Percentiles rank a stretch among this genome's conserved stretches.
phyloP scores from a whole-genome alignment of 1,140 invertebrate genomes.

The Arctopsyche grandis region DNA sequence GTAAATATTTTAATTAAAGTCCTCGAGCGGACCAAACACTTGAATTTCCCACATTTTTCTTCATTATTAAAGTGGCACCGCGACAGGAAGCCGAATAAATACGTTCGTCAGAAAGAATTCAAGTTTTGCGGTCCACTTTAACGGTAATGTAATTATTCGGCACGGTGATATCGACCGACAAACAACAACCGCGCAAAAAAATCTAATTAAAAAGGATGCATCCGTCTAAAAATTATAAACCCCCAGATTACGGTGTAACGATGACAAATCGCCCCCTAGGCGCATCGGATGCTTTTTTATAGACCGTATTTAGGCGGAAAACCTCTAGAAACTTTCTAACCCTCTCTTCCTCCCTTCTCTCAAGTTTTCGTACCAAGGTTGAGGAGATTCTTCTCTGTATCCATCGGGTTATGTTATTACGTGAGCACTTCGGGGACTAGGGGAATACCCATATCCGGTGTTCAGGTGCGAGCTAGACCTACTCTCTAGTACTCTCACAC shows the following conservation, averaged over 20 bases:
- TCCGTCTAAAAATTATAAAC: background rate
- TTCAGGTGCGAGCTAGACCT: background rate
- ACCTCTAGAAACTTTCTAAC: conserved; percentile 6
- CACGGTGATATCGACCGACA: background rate
- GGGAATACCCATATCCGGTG: conserved; percentile 43
- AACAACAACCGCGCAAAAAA: background rate
- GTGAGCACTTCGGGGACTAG: conserved; percentile 48
- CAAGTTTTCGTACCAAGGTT: conserved; percentile 1
- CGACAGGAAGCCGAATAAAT: conserved; percentile 37
- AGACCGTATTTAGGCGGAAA: conserved; percentile 1
- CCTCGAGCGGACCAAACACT: background rate
- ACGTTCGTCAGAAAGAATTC: conserved; percentile 35
- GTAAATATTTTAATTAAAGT: conserved; percentile 31
- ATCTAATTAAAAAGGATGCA: background rate
- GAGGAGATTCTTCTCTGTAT: conserved; percentile 22
- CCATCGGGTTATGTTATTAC: conserved; percentile 40
- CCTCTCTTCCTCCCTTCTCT: background rate
- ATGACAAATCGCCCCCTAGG: conserved; percentile 19
- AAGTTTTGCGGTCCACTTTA: conserved; percentile 16
- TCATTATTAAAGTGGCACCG: conserved; percentile 37
- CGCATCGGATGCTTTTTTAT: background rate
- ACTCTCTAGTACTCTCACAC: background rate
- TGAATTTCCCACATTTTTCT: conserved; percentile 21
- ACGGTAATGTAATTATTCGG: background rate
- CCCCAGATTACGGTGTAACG: background rate